A percentile compares a stretch with the other conserved stretches of the same genome.
phyloP scores from a whole-genome alignment of 2,797 vertebrate genomes.

The Spinus olivaceus region DNA sequence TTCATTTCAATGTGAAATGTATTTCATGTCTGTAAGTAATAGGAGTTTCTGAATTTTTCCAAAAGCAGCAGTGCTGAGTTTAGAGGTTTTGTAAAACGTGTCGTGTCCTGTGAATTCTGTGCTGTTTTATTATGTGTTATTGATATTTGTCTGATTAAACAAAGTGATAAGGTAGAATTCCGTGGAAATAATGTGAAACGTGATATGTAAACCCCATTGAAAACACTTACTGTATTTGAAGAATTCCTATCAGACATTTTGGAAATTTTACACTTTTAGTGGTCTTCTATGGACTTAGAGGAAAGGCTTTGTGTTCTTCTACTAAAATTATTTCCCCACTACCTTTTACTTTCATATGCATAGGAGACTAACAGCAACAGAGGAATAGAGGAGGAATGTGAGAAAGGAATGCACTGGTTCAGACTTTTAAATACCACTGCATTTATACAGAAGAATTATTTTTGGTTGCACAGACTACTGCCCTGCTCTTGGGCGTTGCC shows the following conservation, averaged over 20 bases:
- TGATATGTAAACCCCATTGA: slow-evolving; percentile 54
- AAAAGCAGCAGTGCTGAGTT: slow-evolving; percentile 62
- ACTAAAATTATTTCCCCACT: slow-evolving; percentile 57
- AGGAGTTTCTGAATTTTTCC: slow-evolving; percentile 64
- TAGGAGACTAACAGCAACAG: slow-evolving; percentile 62
- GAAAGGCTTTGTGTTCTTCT: slow-evolving; percentile 66
- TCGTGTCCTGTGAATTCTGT: slow-evolving; percentile 70
- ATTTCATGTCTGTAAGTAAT: slow-evolving; percentile 65
- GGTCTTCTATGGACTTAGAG: slow-evolving; percentile 67
- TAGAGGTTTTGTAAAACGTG: slow-evolving; percentile 72
- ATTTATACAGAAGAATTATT: slow-evolving; percentile 52
- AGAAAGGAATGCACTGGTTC: slow-evolving; percentile 54
- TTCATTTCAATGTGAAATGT: slow-evolving; percentile 73
- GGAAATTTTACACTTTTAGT: slow-evolving; percentile 66
- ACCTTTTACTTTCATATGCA: slow-evolving; percentile 64
- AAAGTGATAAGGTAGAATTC: slow-evolving; percentile 69
- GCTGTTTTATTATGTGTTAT: slow-evolving; percentile 68
- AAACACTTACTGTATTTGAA: slow-evolving; percentile 64
- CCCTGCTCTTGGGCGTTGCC: slow-evolving; percentile 12
- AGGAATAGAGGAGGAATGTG: slow-evolving; percentile 60
- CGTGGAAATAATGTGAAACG: slow-evolving; percentile 59
- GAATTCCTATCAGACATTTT: slow-evolving; percentile 60
- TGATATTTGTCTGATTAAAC: slow-evolving; percentile 74
- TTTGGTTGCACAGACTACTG: slow-evolving; percentile 52
- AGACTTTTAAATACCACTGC: slow-evolving; percentile 45